Base-by-base conservation (phyloP, 2,888 invertebrate genomes). In the Rhyacophila evoluta region DNA sequence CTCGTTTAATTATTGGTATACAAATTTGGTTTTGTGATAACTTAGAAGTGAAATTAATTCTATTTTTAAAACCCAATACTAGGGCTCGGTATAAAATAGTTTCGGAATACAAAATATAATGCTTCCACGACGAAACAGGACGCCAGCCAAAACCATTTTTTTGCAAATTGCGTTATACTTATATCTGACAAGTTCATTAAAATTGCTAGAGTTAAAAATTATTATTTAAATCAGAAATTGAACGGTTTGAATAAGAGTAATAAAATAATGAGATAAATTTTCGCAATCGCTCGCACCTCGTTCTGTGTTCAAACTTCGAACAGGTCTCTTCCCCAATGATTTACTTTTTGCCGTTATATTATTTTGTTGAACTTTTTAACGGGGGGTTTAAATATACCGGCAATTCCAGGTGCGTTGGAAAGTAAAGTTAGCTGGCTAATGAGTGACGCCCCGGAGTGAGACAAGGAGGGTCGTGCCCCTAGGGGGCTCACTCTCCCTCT, bases 381-480 rank as follows among this genome's bases (percentile, higher is more conserved):
- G n/a, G 28, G 29, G 75, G 69, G 70, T 38, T 27, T 27, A 74
- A 77, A 68, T 78, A 74, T 38, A 74, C 78, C 74, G 33, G 74
- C 28, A 72, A 69, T 33, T 76, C 79, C 77, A 75, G 81, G 81
- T 77, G 80, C 76, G 39, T 71, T 55, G 15, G 55, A 55, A 55
- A 68, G 68, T 72, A 36, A 6, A 69, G 71, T 71, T 37, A 75
- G 77, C 15, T 69, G n/a, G 41, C 79, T 81, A 80, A 81, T 79
- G 78, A 81, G 78, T 68, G 77, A 68, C 79, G 41, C 81, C 79
- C 77, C 68, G 75, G 72, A 75, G 77, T 68, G 74, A 29, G 55
- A 55, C 55, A 25, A 55, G 25, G 55, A 55, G 55, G 55, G 55
- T 55, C 10, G 55, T 19, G 25, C 29, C 70, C 69, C 39, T 19